Evolutionary conservation across 2,888 invertebrate species (phyloP).

Genomic region (Drymonia ruficornis): DNA sequence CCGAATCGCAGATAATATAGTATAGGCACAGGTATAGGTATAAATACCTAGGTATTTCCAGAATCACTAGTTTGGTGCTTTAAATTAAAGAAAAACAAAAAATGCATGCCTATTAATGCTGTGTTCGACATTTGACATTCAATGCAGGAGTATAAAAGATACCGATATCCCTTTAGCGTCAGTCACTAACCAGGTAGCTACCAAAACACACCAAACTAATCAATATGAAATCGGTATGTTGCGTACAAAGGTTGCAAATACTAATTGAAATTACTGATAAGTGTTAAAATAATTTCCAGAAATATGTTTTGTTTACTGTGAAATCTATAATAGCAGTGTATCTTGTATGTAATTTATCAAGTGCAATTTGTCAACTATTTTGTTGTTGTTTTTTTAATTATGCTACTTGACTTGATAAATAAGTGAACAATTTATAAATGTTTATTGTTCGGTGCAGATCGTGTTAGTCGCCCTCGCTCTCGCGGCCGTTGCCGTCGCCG

Average conservation of each 20-base stretch:
- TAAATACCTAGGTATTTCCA: too few relatives aligned
- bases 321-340: too few relatives aligned
- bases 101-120: not conserved
- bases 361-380: too few relatives aligned
- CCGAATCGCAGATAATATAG: too few relatives aligned
- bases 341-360: too few relatives aligned
- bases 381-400: too few relatives aligned
- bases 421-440: not conserved
- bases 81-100: not conserved
- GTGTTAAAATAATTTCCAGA: too few relatives aligned
- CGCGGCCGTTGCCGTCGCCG: constrained; percentile 27
- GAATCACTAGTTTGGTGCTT: too few relatives aligned
- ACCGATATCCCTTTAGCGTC: constrained; percentile 12
- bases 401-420: too few relatives aligned
- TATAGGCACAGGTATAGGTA: too few relatives aligned
- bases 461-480: constrained; percentile 30
- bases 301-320: too few relatives aligned
- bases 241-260: not conserved
- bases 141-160: constrained; percentile 25
- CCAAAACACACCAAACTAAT: constrained; percentile 14
- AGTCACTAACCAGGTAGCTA: constrained; percentile 26
- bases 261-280: too few relatives aligned
- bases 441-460: constrained; percentile 20
- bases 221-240: constrained; percentile 36
- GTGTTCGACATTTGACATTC: constrained; percentile 9